A percentile compares a stretch with the other conserved stretches of the same genome.
phyloP scores from a whole-genome alignment of 2,888 invertebrate genomes.

The Drosophila leonis region DNA sequence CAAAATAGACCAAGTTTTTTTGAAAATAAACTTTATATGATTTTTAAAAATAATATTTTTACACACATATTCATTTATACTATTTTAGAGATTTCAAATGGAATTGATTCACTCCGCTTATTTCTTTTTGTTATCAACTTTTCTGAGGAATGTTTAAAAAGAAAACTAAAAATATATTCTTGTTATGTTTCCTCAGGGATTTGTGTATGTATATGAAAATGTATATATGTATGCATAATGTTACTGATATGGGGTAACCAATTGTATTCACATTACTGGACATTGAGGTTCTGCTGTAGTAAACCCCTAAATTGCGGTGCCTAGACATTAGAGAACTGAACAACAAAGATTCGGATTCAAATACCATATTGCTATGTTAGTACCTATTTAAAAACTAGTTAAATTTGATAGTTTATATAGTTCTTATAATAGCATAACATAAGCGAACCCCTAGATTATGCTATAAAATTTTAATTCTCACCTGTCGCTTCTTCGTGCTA shows the following conservation, averaged over 20 bases:
- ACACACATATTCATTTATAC: neutral
- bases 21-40: too few species aligned
- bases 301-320: too few species aligned
- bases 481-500: neutral
- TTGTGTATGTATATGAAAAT: neutral
- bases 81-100: neutral
- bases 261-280: too few species aligned
- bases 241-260: neutral
- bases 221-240: neutral
- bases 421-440: neutral
- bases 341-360: neutral
- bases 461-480: constrained; percentile 4
- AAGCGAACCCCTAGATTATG: neutral
- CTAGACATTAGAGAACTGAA: neutral
- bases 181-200: constrained; percentile 11
- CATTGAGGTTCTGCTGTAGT: neutral
- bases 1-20: too few species aligned
- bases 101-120: neutral
- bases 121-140: neutral
- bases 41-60: neutral
- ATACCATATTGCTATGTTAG: neutral
- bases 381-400: neutral
- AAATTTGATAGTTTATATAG: neutral
- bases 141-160: neutral
- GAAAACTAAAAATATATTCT: neutral